Conservation (phyloP, 2,797 vertebrate genomes). For the Gymnothorax reevesii region DNA sequence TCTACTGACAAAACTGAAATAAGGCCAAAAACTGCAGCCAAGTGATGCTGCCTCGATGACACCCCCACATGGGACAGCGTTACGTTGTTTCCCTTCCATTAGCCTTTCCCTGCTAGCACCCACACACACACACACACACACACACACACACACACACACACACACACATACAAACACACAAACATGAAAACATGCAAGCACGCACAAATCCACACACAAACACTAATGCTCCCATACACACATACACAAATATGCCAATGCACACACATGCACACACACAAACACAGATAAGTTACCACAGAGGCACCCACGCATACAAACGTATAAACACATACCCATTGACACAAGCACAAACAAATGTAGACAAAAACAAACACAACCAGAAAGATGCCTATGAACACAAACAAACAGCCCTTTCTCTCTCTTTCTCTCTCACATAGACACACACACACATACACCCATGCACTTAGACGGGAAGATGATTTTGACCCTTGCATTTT, state of each 20-base stretch:
- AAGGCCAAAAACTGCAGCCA: not conserved
- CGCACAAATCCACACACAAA: not conserved
- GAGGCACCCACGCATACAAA: not conserved
- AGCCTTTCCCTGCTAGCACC: not conserved
- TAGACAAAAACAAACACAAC: too few species aligned
- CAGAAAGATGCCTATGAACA: too few species aligned
- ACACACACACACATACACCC: not conserved
- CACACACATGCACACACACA: not conserved
- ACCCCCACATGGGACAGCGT: not conserved
- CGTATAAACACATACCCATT: not conserved
- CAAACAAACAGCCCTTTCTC: too few species aligned
- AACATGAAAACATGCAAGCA: not conserved
- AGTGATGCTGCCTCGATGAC: not conserved
- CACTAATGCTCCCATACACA: not conserved
- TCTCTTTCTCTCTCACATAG: not conserved
- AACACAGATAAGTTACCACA: not conserved
- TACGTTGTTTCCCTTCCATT: not conserved
- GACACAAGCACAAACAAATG: not conserved
- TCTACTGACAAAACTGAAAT: not conserved
- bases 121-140: not conserved
- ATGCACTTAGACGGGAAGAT: constrained; percentile 35
- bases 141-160: not conserved
- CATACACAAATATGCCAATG: not conserved
- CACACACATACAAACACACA: not conserved
- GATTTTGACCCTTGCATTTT: constrained; percentile 63